Evolutionary conservation across 1,140 invertebrate genomes (phyloP).

Genomic region (Neodiprion fabricii): DNA sequence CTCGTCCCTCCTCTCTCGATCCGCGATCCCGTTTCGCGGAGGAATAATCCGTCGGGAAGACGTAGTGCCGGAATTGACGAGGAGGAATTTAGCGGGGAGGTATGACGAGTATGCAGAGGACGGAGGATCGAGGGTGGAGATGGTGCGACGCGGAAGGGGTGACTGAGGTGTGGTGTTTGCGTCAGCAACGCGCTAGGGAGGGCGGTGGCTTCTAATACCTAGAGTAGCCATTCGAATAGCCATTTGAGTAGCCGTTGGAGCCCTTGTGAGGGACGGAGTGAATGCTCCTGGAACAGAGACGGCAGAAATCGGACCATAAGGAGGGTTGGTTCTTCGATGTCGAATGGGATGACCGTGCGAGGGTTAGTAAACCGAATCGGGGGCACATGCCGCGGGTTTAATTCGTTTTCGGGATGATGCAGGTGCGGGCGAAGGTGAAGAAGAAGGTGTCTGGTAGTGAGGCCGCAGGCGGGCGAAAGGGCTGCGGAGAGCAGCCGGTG

Average conservation of each 20-base stretch:
- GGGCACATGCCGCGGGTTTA: not conserved
- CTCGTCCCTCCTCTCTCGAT: not conserved
- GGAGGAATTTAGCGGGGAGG: not conserved
- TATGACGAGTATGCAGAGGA: too few relatives aligned
- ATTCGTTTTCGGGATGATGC: too few relatives aligned
- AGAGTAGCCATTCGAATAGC: slow-evolving; percentile 63
- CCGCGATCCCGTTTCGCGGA: slow-evolving; percentile 12
- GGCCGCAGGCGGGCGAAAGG: too few relatives aligned
- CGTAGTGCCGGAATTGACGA: not conserved
- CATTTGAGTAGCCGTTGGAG: slow-evolving; percentile 63
- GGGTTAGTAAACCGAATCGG: not conserved
- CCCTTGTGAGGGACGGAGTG: slow-evolving; percentile 63
- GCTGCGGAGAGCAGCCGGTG: too few relatives aligned
- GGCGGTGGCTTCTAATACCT: slow-evolving; percentile 60
- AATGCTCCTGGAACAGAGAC: slow-evolving; percentile 64
- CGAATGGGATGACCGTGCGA: not conserved
- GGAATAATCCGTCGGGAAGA: not conserved
- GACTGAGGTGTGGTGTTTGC: slow-evolving; percentile 18
- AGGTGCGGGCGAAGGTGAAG: too few relatives aligned
- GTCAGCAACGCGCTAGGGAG: slow-evolving; percentile 23
- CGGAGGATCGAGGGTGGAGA: not conserved
- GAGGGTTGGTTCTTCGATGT: slow-evolving; percentile 36
- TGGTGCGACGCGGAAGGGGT: slow-evolving; percentile 24
- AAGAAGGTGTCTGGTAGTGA: too few relatives aligned
- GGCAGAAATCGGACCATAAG: slow-evolving; percentile 57